phyloP scores from a whole-genome alignment of 2,113 vertebrate genomes.

The Phrynosoma blainvillii region DNA sequence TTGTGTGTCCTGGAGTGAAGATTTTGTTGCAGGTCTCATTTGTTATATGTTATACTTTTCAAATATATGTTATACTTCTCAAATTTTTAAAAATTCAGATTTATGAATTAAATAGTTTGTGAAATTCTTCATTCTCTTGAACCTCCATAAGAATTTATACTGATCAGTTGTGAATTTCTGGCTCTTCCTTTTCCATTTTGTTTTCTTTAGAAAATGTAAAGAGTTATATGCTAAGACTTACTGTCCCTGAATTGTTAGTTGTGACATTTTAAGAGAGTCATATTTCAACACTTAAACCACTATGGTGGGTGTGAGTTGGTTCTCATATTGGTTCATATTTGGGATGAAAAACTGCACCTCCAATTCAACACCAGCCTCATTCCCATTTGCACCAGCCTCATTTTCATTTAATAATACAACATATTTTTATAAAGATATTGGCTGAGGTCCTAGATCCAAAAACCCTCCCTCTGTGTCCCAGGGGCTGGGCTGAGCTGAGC shows the following conservation, averaged over 20 bases:
- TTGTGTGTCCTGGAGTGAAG: not conserved
- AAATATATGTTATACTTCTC: too few relatives aligned
- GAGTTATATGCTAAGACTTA: not conserved
- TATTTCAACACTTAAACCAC: too few relatives aligned
- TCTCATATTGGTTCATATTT: too few relatives aligned
- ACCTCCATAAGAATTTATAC: not conserved
- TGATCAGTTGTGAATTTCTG: not conserved
- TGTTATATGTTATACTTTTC: not conserved
- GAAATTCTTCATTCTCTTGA: not conserved
- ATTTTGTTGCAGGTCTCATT: not conserved
- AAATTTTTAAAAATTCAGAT: not conserved
- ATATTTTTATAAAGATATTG: too few relatives aligned
- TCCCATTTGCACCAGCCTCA: too few relatives aligned
- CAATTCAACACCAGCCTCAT: too few relatives aligned
- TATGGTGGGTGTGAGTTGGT: too few relatives aligned
- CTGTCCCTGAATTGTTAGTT: not conserved
- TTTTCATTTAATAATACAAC: too few relatives aligned
- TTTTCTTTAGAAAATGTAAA: not conserved
- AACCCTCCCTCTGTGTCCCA: too few relatives aligned
- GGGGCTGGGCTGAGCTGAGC: too few relatives aligned
- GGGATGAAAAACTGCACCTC: too few relatives aligned
- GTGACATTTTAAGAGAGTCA: slow-evolving; percentile 20
- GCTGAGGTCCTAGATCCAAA: too few relatives aligned
- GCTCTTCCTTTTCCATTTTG: not conserved
- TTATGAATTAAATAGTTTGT: not conserved